These are phyloP conservation scores for Baryphthengus martii DNA, from an alignment of 2,113 vertebrate genomes.

Conservation along the genomic window DNA sequence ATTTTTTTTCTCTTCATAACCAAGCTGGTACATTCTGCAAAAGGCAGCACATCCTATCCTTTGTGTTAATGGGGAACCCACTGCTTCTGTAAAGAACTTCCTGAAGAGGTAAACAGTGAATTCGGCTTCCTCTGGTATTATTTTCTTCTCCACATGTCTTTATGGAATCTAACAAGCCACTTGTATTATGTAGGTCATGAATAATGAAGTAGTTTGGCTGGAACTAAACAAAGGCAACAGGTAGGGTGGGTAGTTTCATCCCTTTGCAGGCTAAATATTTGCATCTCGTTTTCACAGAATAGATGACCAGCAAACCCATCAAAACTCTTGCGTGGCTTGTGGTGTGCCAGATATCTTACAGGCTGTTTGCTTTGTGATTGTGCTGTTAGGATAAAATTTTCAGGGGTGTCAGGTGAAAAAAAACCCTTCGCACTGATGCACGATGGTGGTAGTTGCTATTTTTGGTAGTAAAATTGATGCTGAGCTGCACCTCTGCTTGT, in stretches of 20 bases:
- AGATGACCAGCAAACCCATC: not conserved
- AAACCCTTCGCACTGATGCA: too few species aligned
- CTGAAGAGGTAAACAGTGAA: not conserved
- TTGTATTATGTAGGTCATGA: not conserved
- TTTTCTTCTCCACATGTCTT: not conserved
- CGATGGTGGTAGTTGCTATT: not conserved
- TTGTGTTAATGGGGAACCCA: not conserved
- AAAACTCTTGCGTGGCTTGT: not conserved
- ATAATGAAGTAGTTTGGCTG: slow-evolving; percentile 11
- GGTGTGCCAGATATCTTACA: not conserved
- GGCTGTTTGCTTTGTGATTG: not conserved
- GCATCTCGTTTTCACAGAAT: not conserved
- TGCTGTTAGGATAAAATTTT: not conserved
- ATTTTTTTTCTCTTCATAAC: not conserved
- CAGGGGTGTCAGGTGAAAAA: not conserved
- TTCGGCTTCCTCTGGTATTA: not conserved
- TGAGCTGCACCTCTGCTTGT: not conserved
- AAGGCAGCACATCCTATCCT: not conserved
- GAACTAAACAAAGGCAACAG: not conserved
- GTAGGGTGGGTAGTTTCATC: not conserved
- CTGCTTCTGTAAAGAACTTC: not conserved
- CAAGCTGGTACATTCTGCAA: not conserved
- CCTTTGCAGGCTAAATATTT: not conserved
- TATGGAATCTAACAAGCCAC: not conserved
- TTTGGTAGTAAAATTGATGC: not conserved